phyloP scores from a whole-genome alignment of 1,140 invertebrate genomes.

The Episyrphus balteatus region DNA sequence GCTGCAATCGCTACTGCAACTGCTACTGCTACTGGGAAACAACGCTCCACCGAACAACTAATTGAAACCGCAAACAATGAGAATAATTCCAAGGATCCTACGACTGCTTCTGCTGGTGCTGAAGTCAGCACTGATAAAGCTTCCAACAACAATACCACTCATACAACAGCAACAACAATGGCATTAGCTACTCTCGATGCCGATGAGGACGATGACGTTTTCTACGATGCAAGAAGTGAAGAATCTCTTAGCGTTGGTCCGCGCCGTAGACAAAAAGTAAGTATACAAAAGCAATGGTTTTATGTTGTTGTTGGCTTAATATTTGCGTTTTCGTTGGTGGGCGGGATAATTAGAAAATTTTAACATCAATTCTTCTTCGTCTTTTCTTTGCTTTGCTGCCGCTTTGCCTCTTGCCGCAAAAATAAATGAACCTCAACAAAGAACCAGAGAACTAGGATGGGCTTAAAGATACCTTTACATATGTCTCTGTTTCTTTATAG shows the following conservation, averaged over 20 bases:
- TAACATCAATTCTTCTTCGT: too few species aligned
- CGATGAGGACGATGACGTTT: slow-evolving; percentile 28
- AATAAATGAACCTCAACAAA: too few species aligned
- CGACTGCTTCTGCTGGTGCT: slow-evolving; percentile 1
- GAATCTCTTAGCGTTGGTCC: slow-evolving; percentile 11
- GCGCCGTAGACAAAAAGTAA: slow-evolving; percentile 2
- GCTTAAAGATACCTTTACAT: too few species aligned
- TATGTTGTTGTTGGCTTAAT: neutral
- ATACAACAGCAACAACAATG: slow-evolving; percentile 26
- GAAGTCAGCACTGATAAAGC: neutral
- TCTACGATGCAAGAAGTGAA: slow-evolving; percentile 32
- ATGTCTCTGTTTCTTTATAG: too few species aligned
- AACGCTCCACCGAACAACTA: slow-evolving; percentile 17
- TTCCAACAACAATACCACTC: slow-evolving; percentile 20
- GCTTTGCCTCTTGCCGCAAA: too few species aligned
- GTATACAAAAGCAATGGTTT: slow-evolving; percentile 1
- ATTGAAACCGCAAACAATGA: slow-evolving; percentile 7
- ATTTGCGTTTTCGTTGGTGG: too few species aligned
- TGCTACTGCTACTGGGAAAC: slow-evolving; percentile 4
- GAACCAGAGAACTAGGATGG: too few species aligned
- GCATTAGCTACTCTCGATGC: slow-evolving; percentile 23
- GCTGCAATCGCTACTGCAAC: neutral
- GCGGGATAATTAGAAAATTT: too few species aligned
- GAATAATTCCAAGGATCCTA: slow-evolving; percentile 2
- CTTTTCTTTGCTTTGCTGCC: too few species aligned